A percentile compares a stretch with the other conserved stretches of the same genome.
phyloP scores from a whole-genome alignment of 2,797 vertebrate genomes.

The Sylvia borin region DNA sequence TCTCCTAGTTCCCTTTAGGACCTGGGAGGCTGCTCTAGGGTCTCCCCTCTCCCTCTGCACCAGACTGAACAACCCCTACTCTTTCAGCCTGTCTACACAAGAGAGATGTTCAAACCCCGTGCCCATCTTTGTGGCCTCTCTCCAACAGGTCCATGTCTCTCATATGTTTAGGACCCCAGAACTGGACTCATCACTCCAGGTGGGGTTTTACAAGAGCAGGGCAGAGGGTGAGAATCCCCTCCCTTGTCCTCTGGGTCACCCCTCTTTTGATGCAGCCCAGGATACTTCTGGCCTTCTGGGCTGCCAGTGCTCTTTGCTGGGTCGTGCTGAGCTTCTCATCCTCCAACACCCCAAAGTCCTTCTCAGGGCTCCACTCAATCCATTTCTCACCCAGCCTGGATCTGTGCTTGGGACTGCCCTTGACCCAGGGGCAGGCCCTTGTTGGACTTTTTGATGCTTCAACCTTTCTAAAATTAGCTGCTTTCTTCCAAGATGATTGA shows the following conservation, averaged over 20 bases:
- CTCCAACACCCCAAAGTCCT: background rate
- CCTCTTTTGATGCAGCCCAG: background rate
- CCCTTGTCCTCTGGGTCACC: background rate
- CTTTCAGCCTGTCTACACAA: background rate
- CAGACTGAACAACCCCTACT: background rate
- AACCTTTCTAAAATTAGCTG: background rate
- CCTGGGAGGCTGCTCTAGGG: background rate
- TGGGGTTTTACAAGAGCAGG: background rate
- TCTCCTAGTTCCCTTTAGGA: background rate
- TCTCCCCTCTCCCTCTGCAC: background rate
- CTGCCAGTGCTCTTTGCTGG: background rate
- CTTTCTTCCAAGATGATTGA: background rate
- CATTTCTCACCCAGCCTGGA: background rate
- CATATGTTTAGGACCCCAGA: background rate
- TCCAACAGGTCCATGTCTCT: background rate
- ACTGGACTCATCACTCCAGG: background rate
- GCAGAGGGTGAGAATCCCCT: background rate
- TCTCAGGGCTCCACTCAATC: background rate
- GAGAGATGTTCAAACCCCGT: background rate
- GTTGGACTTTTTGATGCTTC: background rate
- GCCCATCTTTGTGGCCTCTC: rapidly evolving
- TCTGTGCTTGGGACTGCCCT: background rate
- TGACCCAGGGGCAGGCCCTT: background rate
- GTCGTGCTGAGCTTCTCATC: background rate
- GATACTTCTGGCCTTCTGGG: background rate